Base-by-base conservation (phyloP, 1,140 invertebrate genomes). In the Eufriesea mexicana region DNA sequence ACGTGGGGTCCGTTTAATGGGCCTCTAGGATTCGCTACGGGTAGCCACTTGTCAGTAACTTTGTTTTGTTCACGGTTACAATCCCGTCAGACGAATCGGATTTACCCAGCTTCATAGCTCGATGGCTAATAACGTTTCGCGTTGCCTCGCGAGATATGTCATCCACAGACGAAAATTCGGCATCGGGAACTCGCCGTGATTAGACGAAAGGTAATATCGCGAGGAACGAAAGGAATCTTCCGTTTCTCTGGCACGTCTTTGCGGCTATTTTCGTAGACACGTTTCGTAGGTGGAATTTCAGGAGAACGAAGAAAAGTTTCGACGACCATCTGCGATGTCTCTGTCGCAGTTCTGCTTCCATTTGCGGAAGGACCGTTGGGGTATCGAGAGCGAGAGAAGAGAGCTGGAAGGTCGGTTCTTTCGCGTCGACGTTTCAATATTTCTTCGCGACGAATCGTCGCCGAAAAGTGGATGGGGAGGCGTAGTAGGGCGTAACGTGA, bases 401-500 rank as follows among this genome's bases (percentile, higher is more conserved):
- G 9, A 49, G 25, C 18, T 35, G 49, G 18, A 61, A n/a, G 51
- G 68, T 67, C 64, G 55, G 75, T 67, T 47, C 57, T 57, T 75
- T 59, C 59, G 51, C 55, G 75, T 47, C 76, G 59, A 77, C 78
- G 78, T 90, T 88, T 86, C 83, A 76, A 90, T 89, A 91, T 86
- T 91, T 89, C 79, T 84, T 81, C 82, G 83, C 70, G 76, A 51
- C 54, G 89, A 89, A 79, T 89, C 84, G 87, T 87, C 85, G 83
- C 71, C 76, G 84, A 83, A 84, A 83, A 83, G 84, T 87, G 83
- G 88, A 84, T 83, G 87, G 86, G 80, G 82, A 87, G 81, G 64
- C 57, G 75, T 83, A 84, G 86, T 81, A 81, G 89, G 90, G 75
- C 88, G 92, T 93, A 94, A 94, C 91, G 83, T 81, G 92, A 94